These are phyloP conservation scores for Epirrhoe alternata DNA, from an alignment of 2,888 invertebrate species.

Conservation along the genomic window DNA sequence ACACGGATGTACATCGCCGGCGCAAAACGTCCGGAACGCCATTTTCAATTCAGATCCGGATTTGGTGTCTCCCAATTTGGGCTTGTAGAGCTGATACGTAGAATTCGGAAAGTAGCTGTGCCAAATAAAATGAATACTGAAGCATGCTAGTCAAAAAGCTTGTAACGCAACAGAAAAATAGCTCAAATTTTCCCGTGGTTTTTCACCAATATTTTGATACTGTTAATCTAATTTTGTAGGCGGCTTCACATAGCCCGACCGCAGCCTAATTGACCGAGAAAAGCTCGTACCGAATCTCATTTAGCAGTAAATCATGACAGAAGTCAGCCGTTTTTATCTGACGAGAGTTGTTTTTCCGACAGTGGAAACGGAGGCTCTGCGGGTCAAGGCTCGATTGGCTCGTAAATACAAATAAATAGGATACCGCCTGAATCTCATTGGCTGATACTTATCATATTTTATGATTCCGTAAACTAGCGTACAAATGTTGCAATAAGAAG, in stretches of 20 bases:
- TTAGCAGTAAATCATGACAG: constrained; percentile 57
- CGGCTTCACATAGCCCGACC: constrained; percentile 39
- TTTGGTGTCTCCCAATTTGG: constrained; percentile 36
- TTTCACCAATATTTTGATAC: constrained; percentile 27
- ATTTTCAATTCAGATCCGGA: constrained; percentile 40
- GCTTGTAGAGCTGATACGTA: constrained; percentile 17
- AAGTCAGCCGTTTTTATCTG: constrained; percentile 59
- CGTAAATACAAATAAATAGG: constrained; percentile 81
- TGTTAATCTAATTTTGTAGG: constrained; percentile 35
- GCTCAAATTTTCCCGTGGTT: not conserved
- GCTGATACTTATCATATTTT: constrained; percentile 79
- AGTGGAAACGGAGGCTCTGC: constrained; percentile 48
- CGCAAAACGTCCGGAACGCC: constrained; percentile 34
- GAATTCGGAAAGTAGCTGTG: constrained; percentile 10
- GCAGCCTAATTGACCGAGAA: constrained; percentile 47
- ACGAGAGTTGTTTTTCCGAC: constrained; percentile 63
- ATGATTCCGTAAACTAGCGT: constrained; percentile 71
- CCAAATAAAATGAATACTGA: not conserved
- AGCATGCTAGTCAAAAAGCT: not conserved
- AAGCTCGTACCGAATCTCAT: constrained; percentile 51
- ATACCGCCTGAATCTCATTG: constrained; percentile 73
- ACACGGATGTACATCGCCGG: constrained; percentile 48
- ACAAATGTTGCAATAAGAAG: constrained; percentile 68
- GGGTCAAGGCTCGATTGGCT: constrained; percentile 64
- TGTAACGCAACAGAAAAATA: constrained; percentile 1